Conservation (phyloP, 2,113 vertebrate species). For the Rhynchopsitta pachyrhyncha region DNA sequence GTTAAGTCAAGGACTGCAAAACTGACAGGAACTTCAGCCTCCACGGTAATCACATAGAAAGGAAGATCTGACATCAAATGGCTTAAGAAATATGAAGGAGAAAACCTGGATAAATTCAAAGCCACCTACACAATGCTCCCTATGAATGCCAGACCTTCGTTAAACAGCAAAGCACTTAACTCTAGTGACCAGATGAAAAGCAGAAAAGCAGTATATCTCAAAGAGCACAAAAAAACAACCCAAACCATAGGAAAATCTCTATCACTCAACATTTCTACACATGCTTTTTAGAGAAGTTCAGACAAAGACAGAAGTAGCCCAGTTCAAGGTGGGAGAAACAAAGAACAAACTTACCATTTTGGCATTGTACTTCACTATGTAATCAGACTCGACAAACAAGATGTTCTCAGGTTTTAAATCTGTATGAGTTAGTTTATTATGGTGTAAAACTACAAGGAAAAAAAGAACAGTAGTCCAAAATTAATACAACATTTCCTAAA, state of each 20-base stretch:
- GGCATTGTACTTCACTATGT: slow-evolving; percentile 87
- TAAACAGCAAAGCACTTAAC: not conserved
- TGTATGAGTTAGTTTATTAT: slow-evolving; percentile 94
- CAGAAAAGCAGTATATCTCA: not conserved
- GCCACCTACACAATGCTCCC: not conserved
- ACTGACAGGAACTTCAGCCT: not conserved
- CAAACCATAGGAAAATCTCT: not conserved
- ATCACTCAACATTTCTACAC: not conserved
- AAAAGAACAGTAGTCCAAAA: not conserved
- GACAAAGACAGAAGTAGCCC: not conserved
- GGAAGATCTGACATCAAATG: not conserved
- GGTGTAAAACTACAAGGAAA: slow-evolving; percentile 86
- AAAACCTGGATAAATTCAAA: not conserved
- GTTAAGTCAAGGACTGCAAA: not conserved
- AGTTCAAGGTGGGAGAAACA: not conserved
- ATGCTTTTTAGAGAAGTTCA: not conserved
- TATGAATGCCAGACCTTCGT: not conserved
- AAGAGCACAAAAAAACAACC: not conserved
- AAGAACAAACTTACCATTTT: slow-evolving; percentile 81
- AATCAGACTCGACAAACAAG: slow-evolving; percentile 92
- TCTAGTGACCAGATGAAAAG: not conserved
- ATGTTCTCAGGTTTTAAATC: slow-evolving; percentile 98
- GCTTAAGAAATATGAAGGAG: not conserved
- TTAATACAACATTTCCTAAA: not conserved
- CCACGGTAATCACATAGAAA: not conserved